Conservation (phyloP, 1,140 invertebrate genomes). For the Arctopsyche grandis region DNA sequence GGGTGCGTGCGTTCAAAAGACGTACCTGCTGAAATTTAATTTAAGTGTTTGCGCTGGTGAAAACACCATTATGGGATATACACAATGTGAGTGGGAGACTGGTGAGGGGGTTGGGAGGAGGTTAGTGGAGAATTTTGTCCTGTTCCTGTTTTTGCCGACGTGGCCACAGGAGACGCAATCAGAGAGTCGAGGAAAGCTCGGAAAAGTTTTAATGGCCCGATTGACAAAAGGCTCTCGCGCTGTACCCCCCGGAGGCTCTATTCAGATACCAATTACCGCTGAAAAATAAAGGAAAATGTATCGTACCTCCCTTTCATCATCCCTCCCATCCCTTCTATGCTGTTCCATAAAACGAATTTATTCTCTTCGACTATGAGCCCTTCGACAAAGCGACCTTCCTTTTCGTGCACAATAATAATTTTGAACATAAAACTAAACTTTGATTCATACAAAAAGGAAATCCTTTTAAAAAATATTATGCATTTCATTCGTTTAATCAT, state of each 20-base stretch:
- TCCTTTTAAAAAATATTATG: no score
- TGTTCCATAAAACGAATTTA: no score
- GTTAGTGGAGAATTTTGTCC: background rate
- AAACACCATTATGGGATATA: background rate
- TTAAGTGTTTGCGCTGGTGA: background rate
- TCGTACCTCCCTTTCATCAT: no score
- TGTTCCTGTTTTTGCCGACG: background rate
- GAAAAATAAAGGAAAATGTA: conserved; percentile 32
- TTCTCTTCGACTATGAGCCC: no score
- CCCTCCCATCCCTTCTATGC: no score
- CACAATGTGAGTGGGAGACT: no score
- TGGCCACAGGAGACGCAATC: conserved; percentile 31
- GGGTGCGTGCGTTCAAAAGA: background rate
- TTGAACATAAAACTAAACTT: background rate
- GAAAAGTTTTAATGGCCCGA: conserved; percentile 37
- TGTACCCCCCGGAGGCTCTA: background rate
- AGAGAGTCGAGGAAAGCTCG: conserved; percentile 1
- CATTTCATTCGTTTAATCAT: no score
- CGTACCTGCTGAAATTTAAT: background rate
- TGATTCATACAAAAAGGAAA: no score
- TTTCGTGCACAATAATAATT: background rate
- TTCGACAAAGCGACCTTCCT: no score
- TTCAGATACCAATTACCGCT: conserved; percentile 31
- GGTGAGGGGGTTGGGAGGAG: no score
- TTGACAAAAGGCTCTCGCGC: conserved; percentile 31